Percentiles rank a stretch among this genome's conserved stretches.
phyloP scores from a whole-genome alignment of 2,113 vertebrate genomes.

The Hemiscyllium ocellatum region DNA sequence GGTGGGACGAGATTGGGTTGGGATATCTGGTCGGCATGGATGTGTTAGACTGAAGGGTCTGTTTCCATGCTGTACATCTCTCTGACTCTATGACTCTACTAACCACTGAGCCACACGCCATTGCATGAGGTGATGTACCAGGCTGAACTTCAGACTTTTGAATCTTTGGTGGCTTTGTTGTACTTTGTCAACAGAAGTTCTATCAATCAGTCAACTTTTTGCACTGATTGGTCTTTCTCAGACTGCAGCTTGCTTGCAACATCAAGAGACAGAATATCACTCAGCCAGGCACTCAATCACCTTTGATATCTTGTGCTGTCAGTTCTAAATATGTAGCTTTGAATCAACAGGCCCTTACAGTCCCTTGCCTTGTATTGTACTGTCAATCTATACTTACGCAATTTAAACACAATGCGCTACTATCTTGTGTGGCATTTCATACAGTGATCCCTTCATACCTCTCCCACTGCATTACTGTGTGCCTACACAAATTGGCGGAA shows the following conservation, averaged over 20 bases:
- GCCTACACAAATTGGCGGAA: background rate
- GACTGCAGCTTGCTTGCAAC: background rate
- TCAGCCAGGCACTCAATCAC: background rate
- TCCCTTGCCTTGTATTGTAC: background rate
- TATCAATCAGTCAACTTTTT: background rate
- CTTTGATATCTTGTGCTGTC: background rate
- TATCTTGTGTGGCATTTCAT: background rate
- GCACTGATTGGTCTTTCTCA: background rate
- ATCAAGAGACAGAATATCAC: background rate
- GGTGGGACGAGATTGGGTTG: too few relatives aligned
- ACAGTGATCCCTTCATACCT: background rate
- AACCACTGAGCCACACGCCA: too few relatives aligned
- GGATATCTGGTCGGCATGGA: too few relatives aligned
- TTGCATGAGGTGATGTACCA: background rate
- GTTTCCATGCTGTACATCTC: too few relatives aligned
- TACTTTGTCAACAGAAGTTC: background rate
- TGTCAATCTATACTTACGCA: background rate
- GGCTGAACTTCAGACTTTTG: background rate
- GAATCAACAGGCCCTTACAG: background rate
- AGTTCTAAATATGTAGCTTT: background rate
- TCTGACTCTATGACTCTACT: too few relatives aligned
- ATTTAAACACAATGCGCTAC: background rate
- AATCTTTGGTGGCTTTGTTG: background rate
- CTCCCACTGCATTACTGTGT: background rate
- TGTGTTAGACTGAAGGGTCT: too few relatives aligned